Conservation (phyloP, 2,113 vertebrate genomes). For the Campylomormyrus numenius region DNA sequence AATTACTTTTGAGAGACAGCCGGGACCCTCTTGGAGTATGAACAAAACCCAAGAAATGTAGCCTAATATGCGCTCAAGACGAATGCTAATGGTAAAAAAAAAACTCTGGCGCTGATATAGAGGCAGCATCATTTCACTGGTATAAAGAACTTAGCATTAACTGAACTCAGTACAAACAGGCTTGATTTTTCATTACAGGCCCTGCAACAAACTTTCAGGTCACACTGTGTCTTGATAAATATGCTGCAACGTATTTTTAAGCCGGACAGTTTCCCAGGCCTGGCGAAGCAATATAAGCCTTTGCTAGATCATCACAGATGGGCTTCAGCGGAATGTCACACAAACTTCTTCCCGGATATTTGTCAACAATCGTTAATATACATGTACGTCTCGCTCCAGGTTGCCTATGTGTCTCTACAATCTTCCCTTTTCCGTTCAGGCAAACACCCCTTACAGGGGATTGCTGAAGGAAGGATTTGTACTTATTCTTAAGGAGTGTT, state of each 20-base stretch:
- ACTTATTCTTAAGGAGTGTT: neutral
- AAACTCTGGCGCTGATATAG: neutral
- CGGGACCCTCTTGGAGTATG: constrained; percentile 25
- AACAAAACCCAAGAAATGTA: constrained; percentile 8
- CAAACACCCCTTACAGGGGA: neutral
- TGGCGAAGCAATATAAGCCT: neutral
- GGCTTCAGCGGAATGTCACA: neutral
- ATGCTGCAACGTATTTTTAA: neutral
- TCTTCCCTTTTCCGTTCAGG: neutral
- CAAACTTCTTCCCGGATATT: neutral
- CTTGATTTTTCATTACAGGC: neutral
- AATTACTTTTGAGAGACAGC: constrained; percentile 34
- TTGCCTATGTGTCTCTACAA: neutral
- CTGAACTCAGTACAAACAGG: neutral
- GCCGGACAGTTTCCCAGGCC: neutral
- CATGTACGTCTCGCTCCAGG: neutral
- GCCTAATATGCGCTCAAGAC: neutral
- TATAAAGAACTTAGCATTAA: neutral
- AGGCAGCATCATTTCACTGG: neutral
- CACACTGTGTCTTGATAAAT: neutral
- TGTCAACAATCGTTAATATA: neutral
- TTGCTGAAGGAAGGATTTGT: neutral
- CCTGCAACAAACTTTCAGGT: neutral
- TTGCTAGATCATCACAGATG: neutral
- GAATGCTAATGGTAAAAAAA: neutral